Percentiles rank a stretch among this genome's conserved stretches.
These are phyloP conservation scores for Ichneumon xanthorius DNA, from an alignment of 2,888 invertebrate species.

Conservation along the genomic window DNA sequence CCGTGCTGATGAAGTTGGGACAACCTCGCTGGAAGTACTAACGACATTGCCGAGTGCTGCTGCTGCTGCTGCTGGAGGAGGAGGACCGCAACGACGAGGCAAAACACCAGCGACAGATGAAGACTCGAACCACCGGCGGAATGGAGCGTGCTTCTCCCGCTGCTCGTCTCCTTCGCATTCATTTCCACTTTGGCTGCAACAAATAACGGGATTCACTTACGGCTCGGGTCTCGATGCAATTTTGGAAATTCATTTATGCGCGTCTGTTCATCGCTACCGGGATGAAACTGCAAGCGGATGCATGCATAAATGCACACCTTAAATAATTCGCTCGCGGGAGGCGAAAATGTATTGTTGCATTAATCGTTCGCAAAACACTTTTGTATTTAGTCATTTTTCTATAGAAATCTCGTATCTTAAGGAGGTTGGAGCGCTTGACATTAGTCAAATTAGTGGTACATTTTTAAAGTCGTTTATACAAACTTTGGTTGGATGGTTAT, in stretches of 20 bases:
- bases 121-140: slow-evolving; percentile 70
- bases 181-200: slow-evolving; percentile 82
- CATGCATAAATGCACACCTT: no score
- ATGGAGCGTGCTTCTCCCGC: slow-evolving; percentile 73
- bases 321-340: no score
- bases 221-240: not conserved
- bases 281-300: no score
- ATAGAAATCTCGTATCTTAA: no score
- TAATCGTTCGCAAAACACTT: no score
- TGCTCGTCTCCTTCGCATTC: slow-evolving; percentile 80
- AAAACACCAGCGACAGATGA: slow-evolving; percentile 74
- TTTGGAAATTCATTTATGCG: not conserved
- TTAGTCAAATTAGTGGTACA: no score
- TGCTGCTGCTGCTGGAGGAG: slow-evolving; percentile 61
- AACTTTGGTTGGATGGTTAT: no score
- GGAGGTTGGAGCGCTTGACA: no score
- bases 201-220: slow-evolving; percentile 56
- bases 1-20: slow-evolving; percentile 37
- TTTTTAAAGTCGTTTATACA: no score
- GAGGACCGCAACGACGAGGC: slow-evolving; percentile 70
- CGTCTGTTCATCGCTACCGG: no score
- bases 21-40: slow-evolving; percentile 57
- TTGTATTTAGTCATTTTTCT: no score
- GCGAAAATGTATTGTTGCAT: no score
- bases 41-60: slow-evolving; percentile 59